phyloP scores from a whole-genome alignment of 2,113 vertebrate genomes.

The Pitta sordida region DNA sequence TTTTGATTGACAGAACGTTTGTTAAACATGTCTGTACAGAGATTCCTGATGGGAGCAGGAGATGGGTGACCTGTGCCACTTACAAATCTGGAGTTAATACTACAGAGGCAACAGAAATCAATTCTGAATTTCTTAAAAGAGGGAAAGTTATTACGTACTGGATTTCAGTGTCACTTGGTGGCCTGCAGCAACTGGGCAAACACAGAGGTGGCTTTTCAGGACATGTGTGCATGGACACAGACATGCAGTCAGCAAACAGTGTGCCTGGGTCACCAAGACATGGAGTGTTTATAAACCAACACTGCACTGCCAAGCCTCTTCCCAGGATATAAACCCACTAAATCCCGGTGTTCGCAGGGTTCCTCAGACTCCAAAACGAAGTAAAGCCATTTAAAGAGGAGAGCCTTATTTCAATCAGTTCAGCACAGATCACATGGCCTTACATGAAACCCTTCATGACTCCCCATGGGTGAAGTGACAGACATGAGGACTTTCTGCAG shows the following conservation, averaged over 20 bases:
- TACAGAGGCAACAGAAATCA: background rate
- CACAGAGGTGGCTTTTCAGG: fast-evolving
- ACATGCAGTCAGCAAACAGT: fast-evolving
- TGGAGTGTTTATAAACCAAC: background rate
- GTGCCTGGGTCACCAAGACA: fast-evolving
- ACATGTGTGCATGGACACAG: fast-evolving
- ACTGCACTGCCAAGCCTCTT: background rate
- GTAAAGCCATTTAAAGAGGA: background rate
- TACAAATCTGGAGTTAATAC: background rate
- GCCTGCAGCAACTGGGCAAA: background rate
- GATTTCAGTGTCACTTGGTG: background rate
- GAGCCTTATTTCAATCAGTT: background rate
- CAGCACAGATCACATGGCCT: background rate
- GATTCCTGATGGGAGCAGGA: background rate
- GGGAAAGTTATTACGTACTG: background rate
- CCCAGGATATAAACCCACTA: background rate
- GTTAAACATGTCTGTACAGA: conserved; percentile 15
- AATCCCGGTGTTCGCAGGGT: background rate
- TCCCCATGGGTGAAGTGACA: fast-evolving
- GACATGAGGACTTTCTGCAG: background rate
- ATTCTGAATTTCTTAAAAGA: background rate
- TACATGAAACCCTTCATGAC: background rate
- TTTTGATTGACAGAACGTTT: conserved; percentile 47
- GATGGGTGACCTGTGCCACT: background rate
- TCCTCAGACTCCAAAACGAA: background rate